Conservation (phyloP, 2,888 invertebrate species). For the Hoplodrina blanda region DNA sequence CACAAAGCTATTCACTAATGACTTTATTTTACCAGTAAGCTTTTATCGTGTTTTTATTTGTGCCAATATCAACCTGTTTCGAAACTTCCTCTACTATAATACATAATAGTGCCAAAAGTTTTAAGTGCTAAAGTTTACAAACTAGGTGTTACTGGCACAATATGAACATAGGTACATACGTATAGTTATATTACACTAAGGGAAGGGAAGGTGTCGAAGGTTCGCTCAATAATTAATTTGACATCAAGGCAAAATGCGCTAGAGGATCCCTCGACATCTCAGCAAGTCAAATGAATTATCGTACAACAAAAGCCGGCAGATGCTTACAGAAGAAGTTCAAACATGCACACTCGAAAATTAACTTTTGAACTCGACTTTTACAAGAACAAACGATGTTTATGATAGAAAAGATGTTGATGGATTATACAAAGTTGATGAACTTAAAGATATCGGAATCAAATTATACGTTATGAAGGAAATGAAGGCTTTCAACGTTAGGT, state of each 20-base stretch:
- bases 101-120: conserved; percentile 6
- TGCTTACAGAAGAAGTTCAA: conserved; percentile 61
- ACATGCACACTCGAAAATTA: conserved; percentile 75
- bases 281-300: conserved; percentile 90
- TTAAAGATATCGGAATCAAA: conserved; percentile 24
- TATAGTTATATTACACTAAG: conserved; percentile 60
- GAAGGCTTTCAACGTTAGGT: conserved; percentile 21
- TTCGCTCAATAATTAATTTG: conserved; percentile 77
- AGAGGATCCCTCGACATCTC: conserved; percentile 84
- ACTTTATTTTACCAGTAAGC: conserved; percentile 65
- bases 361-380: conserved; percentile 74
- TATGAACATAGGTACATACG: conserved; percentile 24
- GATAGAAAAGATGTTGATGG: conserved; percentile 30
- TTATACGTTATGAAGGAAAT: conserved; percentile 32
- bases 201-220: conserved; percentile 82
- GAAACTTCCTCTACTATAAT: conserved; percentile 31
- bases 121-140: conserved; percentile 32
- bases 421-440: conserved; percentile 21
- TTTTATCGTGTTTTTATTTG: conserved; percentile 70
- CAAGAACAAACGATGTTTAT: conserved; percentile 6
- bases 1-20: conserved; percentile 68
- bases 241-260: conserved; percentile 70
- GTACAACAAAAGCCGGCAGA: conserved; percentile 72
- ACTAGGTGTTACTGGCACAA: conserved; percentile 67
- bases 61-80: conserved; percentile 69